Evolutionary conservation across 64 coral and sea anemone species (phyloP).

Genomic region (Pachyseris speciosa): DNA sequence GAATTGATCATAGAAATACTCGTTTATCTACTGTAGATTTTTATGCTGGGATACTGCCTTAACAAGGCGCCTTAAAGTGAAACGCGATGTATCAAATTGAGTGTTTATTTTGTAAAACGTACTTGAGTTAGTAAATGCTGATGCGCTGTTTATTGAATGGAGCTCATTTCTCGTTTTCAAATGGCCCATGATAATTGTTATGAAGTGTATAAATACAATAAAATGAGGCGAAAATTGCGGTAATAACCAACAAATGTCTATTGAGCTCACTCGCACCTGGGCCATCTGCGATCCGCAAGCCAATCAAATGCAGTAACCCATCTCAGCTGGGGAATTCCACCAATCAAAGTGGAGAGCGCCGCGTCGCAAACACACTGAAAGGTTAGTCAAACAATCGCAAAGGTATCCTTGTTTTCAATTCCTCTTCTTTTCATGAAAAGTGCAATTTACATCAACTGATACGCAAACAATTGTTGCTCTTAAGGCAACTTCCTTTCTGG

Average conservation of each 20-base stretch:
- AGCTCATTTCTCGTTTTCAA: conserved; percentile 68
- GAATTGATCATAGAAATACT: background rate
- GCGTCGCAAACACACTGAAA: conserved; percentile 71
- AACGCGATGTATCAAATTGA: background rate
- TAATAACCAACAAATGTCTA: conserved; percentile 79
- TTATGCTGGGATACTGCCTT: background rate
- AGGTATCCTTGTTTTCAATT: conserved; percentile 87
- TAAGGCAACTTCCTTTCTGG: background rate
- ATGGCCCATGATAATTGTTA: conserved; percentile 91
- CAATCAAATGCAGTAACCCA: conserved; percentile 73
- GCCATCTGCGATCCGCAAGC: conserved; percentile 73
- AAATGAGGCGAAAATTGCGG: conserved; percentile 91
- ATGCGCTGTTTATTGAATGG: conserved; percentile 70
- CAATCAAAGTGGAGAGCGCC: conserved; percentile 58
- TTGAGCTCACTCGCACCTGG: conserved; percentile 80
- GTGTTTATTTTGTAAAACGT: conserved; percentile 80
- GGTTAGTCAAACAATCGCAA: conserved; percentile 84
- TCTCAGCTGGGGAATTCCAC: conserved; percentile 71
- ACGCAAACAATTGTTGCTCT: conserved; percentile 41
- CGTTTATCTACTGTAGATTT: background rate
- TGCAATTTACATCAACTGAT: conserved; percentile 73
- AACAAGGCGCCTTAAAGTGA: background rate
- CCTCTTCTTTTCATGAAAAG: conserved; percentile 44
- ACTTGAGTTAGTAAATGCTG: conserved; percentile 73
- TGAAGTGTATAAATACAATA: conserved; percentile 92